phyloP scores from a whole-genome alignment of 37 sponge, comb jelly and placozoan genomes.

The Dysidea cf. avara region DNA sequence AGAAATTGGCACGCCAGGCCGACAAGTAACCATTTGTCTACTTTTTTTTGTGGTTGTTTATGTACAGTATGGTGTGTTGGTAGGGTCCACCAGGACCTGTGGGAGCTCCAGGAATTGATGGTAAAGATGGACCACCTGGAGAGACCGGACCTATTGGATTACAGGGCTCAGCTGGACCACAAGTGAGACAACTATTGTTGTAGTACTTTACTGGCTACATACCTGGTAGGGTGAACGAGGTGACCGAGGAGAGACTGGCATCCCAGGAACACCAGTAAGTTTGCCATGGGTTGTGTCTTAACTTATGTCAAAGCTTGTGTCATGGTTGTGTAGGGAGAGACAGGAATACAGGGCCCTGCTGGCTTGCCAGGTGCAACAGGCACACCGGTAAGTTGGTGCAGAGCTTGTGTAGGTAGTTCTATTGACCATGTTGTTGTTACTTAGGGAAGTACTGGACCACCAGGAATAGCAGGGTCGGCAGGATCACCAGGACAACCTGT shows the following conservation, averaged over 20 bases:
- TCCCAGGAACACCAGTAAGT: conserved; percentile 31
- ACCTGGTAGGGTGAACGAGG: conserved; percentile 35
- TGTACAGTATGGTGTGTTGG: too few species aligned
- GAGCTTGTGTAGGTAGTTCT: too few species aligned
- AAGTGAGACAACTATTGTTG: neutral
- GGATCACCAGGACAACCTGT: conserved; percentile 49
- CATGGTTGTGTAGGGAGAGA: neutral
- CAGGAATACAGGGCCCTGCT: conserved; percentile 28
- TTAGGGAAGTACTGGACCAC: conserved; percentile 21
- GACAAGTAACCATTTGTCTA: too few species aligned
- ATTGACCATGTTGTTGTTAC: too few species aligned
- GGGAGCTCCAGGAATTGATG: too few species aligned
- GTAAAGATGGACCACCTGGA: too few species aligned
- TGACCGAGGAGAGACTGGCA: conserved; percentile 50
- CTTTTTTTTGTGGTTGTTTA: too few species aligned
- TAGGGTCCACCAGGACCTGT: too few species aligned
- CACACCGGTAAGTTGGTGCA: too few species aligned
- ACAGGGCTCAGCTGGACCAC: conserved; percentile 2
- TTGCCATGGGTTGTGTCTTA: too few species aligned
- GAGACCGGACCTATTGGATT: too few species aligned
- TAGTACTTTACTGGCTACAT: neutral
- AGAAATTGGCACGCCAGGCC: too few species aligned
- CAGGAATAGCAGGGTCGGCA: conserved; percentile 33
- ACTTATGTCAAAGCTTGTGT: neutral
- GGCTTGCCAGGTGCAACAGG: conserved; percentile 50